These are phyloP conservation scores for Drosophila bifasciata DNA, from an alignment of 1,140 invertebrate genomes.

Conservation along the genomic window DNA sequence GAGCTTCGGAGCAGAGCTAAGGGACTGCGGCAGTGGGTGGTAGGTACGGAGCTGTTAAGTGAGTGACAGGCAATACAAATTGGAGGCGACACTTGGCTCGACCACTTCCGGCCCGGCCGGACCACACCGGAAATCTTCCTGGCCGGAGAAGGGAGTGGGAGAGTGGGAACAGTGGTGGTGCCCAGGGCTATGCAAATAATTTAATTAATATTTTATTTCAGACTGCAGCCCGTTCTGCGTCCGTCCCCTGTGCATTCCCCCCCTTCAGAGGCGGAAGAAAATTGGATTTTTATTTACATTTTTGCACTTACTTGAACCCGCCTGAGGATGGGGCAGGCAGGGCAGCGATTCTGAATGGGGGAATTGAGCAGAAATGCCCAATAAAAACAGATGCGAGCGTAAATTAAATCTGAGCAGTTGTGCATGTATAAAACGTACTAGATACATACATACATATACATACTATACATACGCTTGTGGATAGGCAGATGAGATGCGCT, in stretches of 20 bases:
- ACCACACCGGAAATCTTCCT: conserved; percentile 37
- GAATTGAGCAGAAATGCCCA: conserved; percentile 24
- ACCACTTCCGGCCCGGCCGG: conserved; percentile 42
- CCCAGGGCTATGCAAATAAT: conserved; percentile 67
- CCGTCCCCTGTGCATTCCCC: too few species aligned
- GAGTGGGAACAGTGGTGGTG: too few species aligned
- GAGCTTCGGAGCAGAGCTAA: conserved; percentile 14
- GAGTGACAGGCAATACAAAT: conserved; percentile 55
- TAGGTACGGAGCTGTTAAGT: conserved; percentile 1
- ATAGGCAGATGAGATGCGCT: conserved; percentile 42
- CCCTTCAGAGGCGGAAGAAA: conserved; percentile 35
- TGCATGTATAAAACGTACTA: not conserved
- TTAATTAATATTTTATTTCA: conserved; percentile 76
- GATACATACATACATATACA: not conserved
- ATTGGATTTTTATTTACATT: conserved; percentile 61
- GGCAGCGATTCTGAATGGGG: not conserved
- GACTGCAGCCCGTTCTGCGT: conserved; percentile 10
- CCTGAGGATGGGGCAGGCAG: conserved; percentile 9
- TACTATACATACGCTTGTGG: too few species aligned
- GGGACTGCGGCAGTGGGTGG: not conserved
- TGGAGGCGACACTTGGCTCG: conserved; percentile 39
- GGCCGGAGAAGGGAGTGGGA: conserved; percentile 5
- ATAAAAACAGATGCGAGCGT: conserved; percentile 52
- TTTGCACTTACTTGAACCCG: conserved; percentile 57
- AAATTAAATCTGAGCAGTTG: conserved; percentile 39